Evolutionary conservation across 2,797 vertebrate species (phyloP).

Genomic region (Liasis olivaceus): DNA sequence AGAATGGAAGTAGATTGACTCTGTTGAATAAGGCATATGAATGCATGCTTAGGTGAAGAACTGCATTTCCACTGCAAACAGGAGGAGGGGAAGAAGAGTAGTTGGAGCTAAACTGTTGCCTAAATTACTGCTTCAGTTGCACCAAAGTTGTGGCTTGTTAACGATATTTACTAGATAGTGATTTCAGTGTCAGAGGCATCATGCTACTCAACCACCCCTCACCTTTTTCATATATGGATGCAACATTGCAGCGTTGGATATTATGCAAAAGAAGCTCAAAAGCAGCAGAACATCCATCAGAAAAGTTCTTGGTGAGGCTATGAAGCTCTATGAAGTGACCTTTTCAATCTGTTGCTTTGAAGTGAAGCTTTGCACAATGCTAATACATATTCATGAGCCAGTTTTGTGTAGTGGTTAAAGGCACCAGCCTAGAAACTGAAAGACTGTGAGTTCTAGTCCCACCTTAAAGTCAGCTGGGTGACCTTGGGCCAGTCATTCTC

Average conservation of each 20-base stretch:
- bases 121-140: not conserved
- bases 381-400: not conserved
- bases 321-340: not conserved
- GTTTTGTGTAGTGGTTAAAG: not conserved
- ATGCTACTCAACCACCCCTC: not conserved
- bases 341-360: not conserved
- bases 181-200: not conserved
- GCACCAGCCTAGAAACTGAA: not conserved
- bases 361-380: not conserved
- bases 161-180: not conserved
- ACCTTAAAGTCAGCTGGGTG: not conserved
- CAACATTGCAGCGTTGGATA: not conserved
- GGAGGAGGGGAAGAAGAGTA: not conserved
- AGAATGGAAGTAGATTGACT: not conserved
- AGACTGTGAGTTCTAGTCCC: not conserved
- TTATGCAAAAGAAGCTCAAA: not conserved
- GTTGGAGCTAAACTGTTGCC: not conserved
- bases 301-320: not conserved
- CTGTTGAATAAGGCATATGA: not conserved
- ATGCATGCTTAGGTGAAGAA: not conserved
- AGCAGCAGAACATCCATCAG: not conserved
- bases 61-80: not conserved
- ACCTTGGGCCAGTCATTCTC: not conserved
- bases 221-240: not conserved
- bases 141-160: not conserved